phyloP scores from a whole-genome alignment of 2,113 vertebrate genomes.

The Bucco capensis region DNA sequence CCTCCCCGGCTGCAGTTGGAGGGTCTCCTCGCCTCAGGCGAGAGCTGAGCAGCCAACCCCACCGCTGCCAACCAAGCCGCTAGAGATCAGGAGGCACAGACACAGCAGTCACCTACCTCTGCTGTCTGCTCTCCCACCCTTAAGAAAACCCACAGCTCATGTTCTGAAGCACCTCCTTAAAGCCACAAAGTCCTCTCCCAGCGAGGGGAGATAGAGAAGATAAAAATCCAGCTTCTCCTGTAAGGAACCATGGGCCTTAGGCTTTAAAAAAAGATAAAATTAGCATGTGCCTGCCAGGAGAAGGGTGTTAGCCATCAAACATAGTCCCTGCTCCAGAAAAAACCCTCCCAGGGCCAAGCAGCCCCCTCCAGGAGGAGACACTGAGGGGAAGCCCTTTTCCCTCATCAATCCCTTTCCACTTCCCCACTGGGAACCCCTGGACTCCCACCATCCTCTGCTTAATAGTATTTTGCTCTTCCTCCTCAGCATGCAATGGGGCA shows the following conservation, averaged over 20 bases:
- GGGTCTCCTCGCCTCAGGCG: background rate
- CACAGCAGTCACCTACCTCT: background rate
- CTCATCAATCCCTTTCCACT: background rate
- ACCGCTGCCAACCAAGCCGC: rapidly evolving
- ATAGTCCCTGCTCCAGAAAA: background rate
- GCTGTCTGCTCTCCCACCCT: background rate
- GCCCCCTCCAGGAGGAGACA: background rate
- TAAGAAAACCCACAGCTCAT: background rate
- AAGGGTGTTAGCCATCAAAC: background rate
- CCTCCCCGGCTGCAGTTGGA: background rate
- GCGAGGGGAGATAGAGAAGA: background rate
- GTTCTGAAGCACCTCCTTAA: background rate
- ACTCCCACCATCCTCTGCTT: background rate
- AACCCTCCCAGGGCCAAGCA: background rate
- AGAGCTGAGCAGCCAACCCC: background rate
- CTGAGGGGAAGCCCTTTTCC: background rate
- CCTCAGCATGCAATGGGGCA: background rate
- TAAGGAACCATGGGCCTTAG: background rate
- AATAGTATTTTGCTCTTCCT: background rate
- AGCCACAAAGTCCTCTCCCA: background rate
- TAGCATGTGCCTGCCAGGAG: background rate
- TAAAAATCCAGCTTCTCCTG: background rate
- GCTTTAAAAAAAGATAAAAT: background rate
- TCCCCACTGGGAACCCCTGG: background rate
- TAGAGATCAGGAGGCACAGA: background rate